These are phyloP conservation scores for Xylota segnis DNA, from an alignment of 2,888 invertebrate genomes.

Conservation along the genomic window DNA sequence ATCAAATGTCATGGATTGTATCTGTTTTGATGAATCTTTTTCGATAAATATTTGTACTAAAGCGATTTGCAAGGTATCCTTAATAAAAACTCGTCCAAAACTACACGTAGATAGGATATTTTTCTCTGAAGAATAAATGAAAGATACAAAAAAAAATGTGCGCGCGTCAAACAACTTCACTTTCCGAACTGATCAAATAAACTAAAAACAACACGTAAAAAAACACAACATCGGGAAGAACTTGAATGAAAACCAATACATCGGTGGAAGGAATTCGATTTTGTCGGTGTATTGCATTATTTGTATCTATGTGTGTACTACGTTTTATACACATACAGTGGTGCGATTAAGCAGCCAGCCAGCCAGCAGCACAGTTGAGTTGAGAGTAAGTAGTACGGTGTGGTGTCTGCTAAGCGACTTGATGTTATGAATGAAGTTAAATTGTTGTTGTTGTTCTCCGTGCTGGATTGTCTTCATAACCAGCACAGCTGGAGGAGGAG, in stretches of 20 bases:
- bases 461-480: slow-evolving; percentile 50
- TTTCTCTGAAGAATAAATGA: not conserved
- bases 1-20: slow-evolving; percentile 55
- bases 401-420: slow-evolving; percentile 54
- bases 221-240: slow-evolving; percentile 78
- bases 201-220: slow-evolving; percentile 78
- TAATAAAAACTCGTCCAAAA: slow-evolving; percentile 5
- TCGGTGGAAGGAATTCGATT: slow-evolving; percentile 66
- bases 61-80: slow-evolving; percentile 19
- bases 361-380: slow-evolving; percentile 75
- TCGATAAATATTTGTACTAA: not conserved
- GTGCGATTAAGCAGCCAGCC: slow-evolving; percentile 60
- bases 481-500: slow-evolving; percentile 34
- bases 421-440: slow-evolving; percentile 78
- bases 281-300: slow-evolving; percentile 58
- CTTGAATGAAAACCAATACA: slow-evolving; percentile 82
- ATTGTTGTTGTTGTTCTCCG: slow-evolving; percentile 59
- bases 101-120: slow-evolving; percentile 29
- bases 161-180: slow-evolving; percentile 82
- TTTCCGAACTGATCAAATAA: slow-evolving; percentile 84
- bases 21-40: slow-evolving; percentile 52
- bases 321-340: slow-evolving; percentile 72
- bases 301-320: slow-evolving; percentile 58
- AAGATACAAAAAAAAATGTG: slow-evolving; percentile 36
- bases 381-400: slow-evolving; percentile 67